These are phyloP conservation scores for Cyphomyrus plagiostoma DNA, from an alignment of 2,113 vertebrate species.

Conservation along the genomic window DNA sequence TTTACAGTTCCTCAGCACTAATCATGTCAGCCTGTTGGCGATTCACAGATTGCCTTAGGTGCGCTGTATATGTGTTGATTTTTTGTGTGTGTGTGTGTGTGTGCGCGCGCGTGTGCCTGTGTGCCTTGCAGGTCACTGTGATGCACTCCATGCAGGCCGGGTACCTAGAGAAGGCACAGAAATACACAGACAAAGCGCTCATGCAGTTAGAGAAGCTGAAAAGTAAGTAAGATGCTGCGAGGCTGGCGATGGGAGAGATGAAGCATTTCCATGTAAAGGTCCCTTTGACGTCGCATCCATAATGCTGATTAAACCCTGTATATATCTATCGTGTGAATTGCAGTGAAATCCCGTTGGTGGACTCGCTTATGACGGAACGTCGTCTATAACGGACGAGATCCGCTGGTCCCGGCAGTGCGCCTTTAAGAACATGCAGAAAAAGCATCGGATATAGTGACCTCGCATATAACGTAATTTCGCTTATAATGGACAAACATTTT, in stretches of 20 bases:
- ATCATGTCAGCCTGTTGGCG: not conserved
- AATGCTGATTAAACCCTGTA: not conserved
- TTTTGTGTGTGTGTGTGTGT: not conserved
- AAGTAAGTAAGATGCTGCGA: constrained; percentile 64
- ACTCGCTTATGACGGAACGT: too few relatives aligned
- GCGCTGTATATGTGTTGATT: not conserved
- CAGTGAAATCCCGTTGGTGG: too few relatives aligned
- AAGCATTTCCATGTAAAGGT: not conserved
- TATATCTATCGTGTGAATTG: not conserved
- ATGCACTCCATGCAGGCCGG: constrained; percentile 99
- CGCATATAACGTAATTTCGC: too few relatives aligned
- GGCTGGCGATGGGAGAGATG: not conserved
- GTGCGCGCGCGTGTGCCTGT: not conserved
- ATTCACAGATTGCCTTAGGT: not conserved
- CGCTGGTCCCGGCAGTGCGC: too few relatives aligned
- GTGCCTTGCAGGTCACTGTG: constrained; percentile 79
- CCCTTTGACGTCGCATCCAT: not conserved
- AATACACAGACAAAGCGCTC: constrained; percentile 97
- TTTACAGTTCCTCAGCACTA: not conserved
- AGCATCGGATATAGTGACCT: too few relatives aligned
- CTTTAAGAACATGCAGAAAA: too few relatives aligned
- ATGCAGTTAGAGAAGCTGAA: constrained; percentile 99
- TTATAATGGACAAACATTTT: too few relatives aligned
- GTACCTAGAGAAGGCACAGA: constrained; percentile 96
- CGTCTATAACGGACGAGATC: too few relatives aligned